Conservation (phyloP, 2,113 vertebrate genomes). For the Crotalus helleri region DNA sequence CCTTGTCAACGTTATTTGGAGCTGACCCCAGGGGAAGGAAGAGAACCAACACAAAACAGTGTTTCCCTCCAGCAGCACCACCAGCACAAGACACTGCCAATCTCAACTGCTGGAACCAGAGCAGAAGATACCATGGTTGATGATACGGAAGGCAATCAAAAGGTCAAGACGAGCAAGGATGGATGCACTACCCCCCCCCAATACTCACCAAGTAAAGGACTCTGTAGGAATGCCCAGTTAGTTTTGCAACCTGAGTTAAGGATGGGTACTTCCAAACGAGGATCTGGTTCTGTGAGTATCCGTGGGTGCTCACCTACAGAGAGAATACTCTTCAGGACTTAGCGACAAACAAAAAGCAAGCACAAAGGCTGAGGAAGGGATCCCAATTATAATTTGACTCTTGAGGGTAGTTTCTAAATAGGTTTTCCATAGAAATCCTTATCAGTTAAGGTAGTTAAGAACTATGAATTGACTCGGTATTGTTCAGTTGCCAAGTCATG, state of each 20-base stretch:
- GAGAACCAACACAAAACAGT: background rate
- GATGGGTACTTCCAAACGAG: slow-evolving; percentile 99
- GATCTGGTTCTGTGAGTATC: slow-evolving; percentile 99
- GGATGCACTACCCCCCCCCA: background rate
- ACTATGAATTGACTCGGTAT: background rate
- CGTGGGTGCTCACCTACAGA: slow-evolving; percentile 92
- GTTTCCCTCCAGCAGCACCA: background rate
- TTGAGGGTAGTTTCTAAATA: background rate
- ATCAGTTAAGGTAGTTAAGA: background rate
- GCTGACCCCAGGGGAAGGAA: background rate
- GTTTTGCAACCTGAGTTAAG: slow-evolving; percentile 94
- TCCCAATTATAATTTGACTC: background rate
- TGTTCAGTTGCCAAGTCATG: background rate
- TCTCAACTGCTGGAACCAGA: background rate
- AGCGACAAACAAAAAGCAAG: background rate
- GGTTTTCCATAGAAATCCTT: background rate
- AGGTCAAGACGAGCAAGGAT: background rate
- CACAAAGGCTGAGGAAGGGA: background rate
- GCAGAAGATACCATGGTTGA: background rate
- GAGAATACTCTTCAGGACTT: background rate
- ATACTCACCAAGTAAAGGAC: slow-evolving; percentile 91
- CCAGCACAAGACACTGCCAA: background rate
- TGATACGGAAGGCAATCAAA: background rate
- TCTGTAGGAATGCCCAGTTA: slow-evolving; percentile 94
- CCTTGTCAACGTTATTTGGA: background rate